These are phyloP conservation scores for Polylopha cassiicola DNA, from an alignment of 2,888 invertebrate genomes.

Conservation along the genomic window DNA sequence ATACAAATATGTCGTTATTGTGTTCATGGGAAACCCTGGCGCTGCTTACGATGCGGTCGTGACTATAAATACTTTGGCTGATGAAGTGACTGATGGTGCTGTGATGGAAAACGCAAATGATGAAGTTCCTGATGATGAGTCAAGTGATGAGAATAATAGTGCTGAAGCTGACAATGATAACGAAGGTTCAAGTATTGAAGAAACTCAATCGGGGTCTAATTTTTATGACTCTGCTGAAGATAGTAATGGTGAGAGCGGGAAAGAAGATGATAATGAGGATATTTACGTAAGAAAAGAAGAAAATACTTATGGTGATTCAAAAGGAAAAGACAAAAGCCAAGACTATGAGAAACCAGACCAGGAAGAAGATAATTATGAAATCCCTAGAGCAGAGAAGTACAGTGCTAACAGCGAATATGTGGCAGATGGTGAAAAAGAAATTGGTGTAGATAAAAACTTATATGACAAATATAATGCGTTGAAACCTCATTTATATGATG, in stretches of 20 bases:
- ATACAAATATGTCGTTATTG: constrained; percentile 60
- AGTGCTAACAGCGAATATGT: constrained; percentile 26
- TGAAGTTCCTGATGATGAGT: constrained; percentile 31
- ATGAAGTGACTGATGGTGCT: constrained; percentile 23
- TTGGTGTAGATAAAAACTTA: constrained; percentile 31
- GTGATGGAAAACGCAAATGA: constrained; percentile 12
- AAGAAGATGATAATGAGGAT: constrained; percentile 21
- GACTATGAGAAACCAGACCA: constrained; percentile 29
- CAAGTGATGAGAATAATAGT: constrained; percentile 40
- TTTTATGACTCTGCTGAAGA: constrained; percentile 20
- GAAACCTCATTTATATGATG: constrained; percentile 41
- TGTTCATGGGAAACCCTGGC: constrained; percentile 58
- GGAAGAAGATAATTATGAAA: constrained; percentile 23
- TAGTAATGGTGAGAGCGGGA: constrained; percentile 20
- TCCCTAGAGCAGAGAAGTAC: constrained; percentile 23
- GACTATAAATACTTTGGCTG: constrained; percentile 52
- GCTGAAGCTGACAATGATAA: constrained; percentile 31
- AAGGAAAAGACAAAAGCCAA: constrained; percentile 21
- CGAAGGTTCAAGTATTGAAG: constrained; percentile 16
- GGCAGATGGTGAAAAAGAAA: constrained; percentile 23
- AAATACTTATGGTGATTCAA: constrained; percentile 2
- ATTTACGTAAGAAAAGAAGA: constrained; percentile 6
- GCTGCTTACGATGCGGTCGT: constrained; percentile 58
- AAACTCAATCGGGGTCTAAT: constrained; percentile 13
- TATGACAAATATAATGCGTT: constrained; percentile 42